Conservation (phyloP, 1,140 invertebrate genomes). For the Drosophila kurseongensis region DNA sequence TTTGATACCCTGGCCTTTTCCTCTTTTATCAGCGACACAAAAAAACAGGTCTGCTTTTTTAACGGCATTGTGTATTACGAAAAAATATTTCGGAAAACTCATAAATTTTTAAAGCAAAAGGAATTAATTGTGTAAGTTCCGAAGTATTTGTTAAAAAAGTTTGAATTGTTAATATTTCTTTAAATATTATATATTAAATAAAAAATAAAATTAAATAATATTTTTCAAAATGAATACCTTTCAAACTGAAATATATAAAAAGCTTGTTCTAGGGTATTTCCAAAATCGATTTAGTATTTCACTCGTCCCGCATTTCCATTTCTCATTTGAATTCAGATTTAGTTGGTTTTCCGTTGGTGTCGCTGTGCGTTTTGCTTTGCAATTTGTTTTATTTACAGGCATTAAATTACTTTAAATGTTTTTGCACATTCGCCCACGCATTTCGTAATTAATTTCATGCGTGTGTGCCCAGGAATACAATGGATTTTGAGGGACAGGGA, state of each 20-base stretch:
- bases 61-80: no score
- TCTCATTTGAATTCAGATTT: conserved; percentile 37
- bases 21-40: neutral
- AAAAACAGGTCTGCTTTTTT: no score
- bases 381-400: conserved; percentile 38
- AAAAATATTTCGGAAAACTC: no score
- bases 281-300: neutral
- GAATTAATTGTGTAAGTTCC: no score
- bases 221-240: neutral
- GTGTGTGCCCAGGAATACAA: conserved; percentile 34
- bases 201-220: no score
- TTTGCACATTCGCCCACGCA: conserved; percentile 23
- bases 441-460: conserved; percentile 52
- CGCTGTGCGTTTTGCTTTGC: conserved; percentile 27
- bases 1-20: conserved; percentile 11
- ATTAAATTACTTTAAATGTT: conserved; percentile 44
- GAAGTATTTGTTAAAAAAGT: no score
- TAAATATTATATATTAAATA: no score
- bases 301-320: conserved; percentile 5
- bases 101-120: no score
- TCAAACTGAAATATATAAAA: neutral
- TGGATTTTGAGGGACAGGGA: neutral
- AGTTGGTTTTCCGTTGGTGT: conserved; percentile 3
- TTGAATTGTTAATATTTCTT: no score
- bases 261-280: neutral